phyloP scores from a whole-genome alignment of 1,140 invertebrate genomes.

The Anoplophora glabripennis region DNA sequence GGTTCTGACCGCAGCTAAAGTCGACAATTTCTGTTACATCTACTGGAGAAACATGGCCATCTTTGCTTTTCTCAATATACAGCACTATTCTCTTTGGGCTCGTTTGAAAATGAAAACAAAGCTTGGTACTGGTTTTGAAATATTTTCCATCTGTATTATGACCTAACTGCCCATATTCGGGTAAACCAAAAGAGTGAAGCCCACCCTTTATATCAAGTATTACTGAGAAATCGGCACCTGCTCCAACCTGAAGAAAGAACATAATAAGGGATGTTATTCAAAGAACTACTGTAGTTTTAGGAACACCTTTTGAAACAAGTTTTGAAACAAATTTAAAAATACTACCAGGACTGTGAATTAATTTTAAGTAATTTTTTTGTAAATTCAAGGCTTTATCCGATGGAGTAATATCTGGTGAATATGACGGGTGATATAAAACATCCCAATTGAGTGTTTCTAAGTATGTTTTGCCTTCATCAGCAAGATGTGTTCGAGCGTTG shows the following conservation, averaged over 20 bases:
- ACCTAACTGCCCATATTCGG: conserved; percentile 88
- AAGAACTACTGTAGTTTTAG: too few relatives aligned
- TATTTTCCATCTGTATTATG: conserved; percentile 94
- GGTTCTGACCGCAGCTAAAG: conserved; percentile 87
- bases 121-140: conserved; percentile 84
- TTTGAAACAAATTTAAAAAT: too few relatives aligned
- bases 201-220: conserved; percentile 86
- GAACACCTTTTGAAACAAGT: too few relatives aligned
- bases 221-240: conserved; percentile 89
- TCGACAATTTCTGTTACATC: conserved; percentile 86
- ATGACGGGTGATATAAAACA: too few relatives aligned
- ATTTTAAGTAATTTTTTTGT: too few relatives aligned
- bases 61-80: conserved; percentile 86
- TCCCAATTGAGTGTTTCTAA: too few relatives aligned
- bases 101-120: conserved; percentile 82
- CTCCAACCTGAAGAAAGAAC: conserved; percentile 66
- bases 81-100: conserved; percentile 79
- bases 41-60: conserved; percentile 78
- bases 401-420: too few relatives aligned
- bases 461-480: too few relatives aligned
- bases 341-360: too few relatives aligned
- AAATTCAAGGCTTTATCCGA: too few relatives aligned
- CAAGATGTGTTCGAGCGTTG: too few relatives aligned
- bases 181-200: conserved; percentile 86
- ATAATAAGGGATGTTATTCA: background rate